Base-by-base conservation (phyloP, 2,113 vertebrate genomes). In the Corydoras maculifer region DNA sequence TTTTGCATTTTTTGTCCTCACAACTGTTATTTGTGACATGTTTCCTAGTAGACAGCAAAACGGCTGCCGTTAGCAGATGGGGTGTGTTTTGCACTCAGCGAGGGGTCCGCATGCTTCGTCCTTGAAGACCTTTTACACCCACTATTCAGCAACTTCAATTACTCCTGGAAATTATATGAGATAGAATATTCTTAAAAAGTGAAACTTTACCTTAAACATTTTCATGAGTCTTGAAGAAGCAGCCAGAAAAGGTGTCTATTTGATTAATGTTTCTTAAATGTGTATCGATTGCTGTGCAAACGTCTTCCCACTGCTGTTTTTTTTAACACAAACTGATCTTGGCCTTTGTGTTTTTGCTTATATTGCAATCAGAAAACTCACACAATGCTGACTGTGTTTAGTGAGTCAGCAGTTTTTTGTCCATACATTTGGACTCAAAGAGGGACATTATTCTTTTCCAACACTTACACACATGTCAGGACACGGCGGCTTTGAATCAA, bases 251-350 rank as follows among this genome's bases (percentile, higher is more conserved):
- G 57, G 59, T 5, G 60, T 13, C 30, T 13, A 43, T 65, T 68
- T 78, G 69, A 78, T 75, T 60, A 75, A 78, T 72, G 73, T 54
- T 13, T 30, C 69, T 72, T 69, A 69, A 63, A 75, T 58, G n/a
- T 30, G 4, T 75, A 75, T 78, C 65, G 77, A 78, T 75, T 71
- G 61, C 43, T 43, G 1, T 60, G 59, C 68, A 48, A 55, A 29
- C 64, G 59, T 59, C 51, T 57, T 63, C 8, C n/a, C 12, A 10
- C 58, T 71, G 35, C 30, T 49, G 15, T 30, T 12, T 73, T 51
- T 53, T 50, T 60, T 50, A 43, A 43, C 35, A 8, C 35, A 43
- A 43, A 43, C 35, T 43, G 35, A 43, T 43, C 35, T 43, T 43
- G 35, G 35, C 35, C 35, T 43, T 43, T 43, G 35, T 43, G 35